Percentiles rank a stretch among this genome's conserved stretches.
phyloP scores from a whole-genome alignment of 2,113 vertebrate genomes.

The Dicaeum eximium region DNA sequence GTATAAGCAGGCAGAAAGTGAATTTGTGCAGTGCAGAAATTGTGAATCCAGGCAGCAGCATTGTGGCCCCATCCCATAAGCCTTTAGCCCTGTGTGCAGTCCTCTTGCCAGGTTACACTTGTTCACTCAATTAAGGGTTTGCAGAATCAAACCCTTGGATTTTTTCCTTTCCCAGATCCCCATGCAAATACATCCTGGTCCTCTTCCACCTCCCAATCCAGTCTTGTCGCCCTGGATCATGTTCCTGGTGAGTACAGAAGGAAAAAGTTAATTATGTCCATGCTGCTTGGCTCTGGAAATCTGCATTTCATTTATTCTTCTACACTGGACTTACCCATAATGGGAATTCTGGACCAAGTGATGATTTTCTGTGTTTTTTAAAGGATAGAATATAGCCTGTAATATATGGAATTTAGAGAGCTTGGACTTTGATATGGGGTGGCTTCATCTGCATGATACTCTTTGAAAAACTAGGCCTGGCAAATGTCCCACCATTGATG shows the following conservation, averaged over 20 bases:
- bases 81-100: not conserved
- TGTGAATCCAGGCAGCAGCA: not conserved
- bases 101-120: not conserved
- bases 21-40: not conserved
- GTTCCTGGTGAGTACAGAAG: slow-evolving; percentile 63
- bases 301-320: slow-evolving; percentile 14
- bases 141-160: slow-evolving; percentile 52
- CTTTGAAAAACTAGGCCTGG: not conserved
- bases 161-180: slow-evolving; percentile 67
- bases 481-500: not conserved
- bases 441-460: not conserved
- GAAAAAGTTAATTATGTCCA: slow-evolving; percentile 7
- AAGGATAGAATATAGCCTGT: not conserved
- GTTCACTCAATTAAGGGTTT: slow-evolving; percentile 15
- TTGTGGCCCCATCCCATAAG: not conserved
- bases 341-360: not conserved
- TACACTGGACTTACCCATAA: not conserved
- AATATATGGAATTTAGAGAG: not conserved
- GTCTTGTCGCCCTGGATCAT: slow-evolving; percentile 68
- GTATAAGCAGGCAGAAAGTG: not conserved
- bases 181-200: slow-evolving; percentile 68
- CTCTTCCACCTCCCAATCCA: slow-evolving; percentile 68
- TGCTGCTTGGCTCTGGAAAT: not conserved
- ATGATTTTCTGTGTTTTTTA: not conserved
- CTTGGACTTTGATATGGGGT: not conserved